Base-by-base conservation (phyloP, 2,113 vertebrate genomes). In the Rhipidura dahli region DNA sequence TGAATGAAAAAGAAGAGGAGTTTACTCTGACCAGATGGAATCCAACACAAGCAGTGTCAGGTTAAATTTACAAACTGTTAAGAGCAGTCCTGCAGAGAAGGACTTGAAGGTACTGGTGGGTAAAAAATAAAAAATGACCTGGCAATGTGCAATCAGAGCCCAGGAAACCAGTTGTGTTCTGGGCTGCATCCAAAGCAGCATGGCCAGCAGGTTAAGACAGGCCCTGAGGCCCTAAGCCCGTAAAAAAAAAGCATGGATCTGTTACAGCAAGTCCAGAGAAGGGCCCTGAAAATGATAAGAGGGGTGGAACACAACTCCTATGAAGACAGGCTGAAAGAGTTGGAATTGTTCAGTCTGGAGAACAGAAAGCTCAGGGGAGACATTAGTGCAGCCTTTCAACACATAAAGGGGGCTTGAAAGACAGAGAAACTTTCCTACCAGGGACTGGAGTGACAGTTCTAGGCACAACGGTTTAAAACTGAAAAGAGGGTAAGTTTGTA, bases 131-230 rank as follows among this genome's bases (percentile, higher is more conserved):
- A 19, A 50, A 39, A 31, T 37, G 1, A 37, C 18, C 15, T 5
- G 0, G 9, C n/a, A 63, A 5, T 60, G 26, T 79, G 23, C 1
- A 1, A 44, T 64, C 1, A 6, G 19, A 54, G 3, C 23, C 11
- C n/a, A 72, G 59, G 53, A 91, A 22, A 24, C 10, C 18, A 68
- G 0, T 35, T 0, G 0, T 54, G 7, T 33, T 33, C 47, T 61
- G 45, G 33, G 18, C 40, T 81, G 47, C 69, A 66, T 56, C 39
- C 54, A 50, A 50, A 89, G 45, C 14, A 71, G 15, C 0, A 0
- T 33, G 28, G 14, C 33, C 51, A 77, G 40, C 24, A 45, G 47
- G 22, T 8, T 7, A 3, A 78, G 39, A 1, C 31, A 31, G 26
- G 11, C 42, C 68, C 54, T 80, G 35, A 45, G 35, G 16, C 19